Percentiles rank a stretch among this genome's conserved stretches.
Evolutionary conservation across 2,113 vertebrate genomes (phyloP).

Genomic region (Rhea pennata): DNA sequence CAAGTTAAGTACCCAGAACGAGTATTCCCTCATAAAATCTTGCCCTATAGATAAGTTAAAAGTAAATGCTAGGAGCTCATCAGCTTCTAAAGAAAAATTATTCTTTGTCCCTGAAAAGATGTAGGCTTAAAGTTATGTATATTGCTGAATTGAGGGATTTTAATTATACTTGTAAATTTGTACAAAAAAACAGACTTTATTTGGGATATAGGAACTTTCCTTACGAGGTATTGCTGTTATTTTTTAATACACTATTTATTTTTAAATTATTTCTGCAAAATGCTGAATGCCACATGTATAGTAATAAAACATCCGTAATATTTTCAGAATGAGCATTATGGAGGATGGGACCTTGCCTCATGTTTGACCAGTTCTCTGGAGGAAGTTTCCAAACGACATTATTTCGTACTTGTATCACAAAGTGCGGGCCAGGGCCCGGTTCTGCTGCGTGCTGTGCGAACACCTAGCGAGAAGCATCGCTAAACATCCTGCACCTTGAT

Average conservation of each 20-base stretch:
- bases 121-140: background rate
- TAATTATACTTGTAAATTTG: background rate
- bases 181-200: background rate
- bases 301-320: background rate
- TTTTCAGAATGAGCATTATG: background rate
- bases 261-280: background rate
- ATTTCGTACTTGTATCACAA: background rate
- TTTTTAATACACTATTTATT: background rate
- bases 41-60: too few relatives aligned
- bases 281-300: background rate
- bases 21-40: background rate
- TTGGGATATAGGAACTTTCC: background rate
- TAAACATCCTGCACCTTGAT: background rate
- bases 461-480: background rate
- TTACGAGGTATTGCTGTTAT: background rate
- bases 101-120: background rate
- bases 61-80: background rate
- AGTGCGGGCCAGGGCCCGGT: background rate
- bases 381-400: background rate
- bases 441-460: fast-evolving
- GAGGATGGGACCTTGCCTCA: too few relatives aligned
- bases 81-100: background rate
- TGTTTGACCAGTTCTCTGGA: background rate
- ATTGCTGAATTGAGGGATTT: background rate
- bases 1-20: background rate